Conservation (phyloP, 2,888 invertebrate genomes). For the Autographa gamma region DNA sequence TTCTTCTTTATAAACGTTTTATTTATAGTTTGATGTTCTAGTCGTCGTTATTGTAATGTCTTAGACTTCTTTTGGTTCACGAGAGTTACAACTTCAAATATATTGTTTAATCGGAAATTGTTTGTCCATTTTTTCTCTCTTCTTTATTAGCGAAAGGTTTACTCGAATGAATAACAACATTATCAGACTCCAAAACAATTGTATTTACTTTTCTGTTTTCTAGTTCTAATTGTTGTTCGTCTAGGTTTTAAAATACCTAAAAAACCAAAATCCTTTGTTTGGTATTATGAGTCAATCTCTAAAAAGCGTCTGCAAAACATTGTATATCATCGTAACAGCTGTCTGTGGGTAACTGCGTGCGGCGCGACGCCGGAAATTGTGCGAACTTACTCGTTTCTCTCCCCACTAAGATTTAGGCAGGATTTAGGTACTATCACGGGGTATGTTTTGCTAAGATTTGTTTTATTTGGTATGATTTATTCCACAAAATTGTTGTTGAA, state of each 20-base stretch:
- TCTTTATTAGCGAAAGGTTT: no score
- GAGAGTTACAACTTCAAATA: no score
- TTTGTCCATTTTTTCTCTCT: no score
- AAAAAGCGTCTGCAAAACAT: slow-evolving; percentile 1
- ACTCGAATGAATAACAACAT: no score
- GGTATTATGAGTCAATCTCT: neutral
- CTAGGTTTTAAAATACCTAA: neutral
- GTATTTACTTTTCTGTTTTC: no score
- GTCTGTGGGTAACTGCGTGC: neutral
- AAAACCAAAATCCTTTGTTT: neutral
- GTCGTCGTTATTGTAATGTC: neutral
- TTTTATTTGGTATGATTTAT: neutral
- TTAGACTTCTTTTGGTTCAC: neutral
- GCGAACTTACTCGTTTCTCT: neutral
- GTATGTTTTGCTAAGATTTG: neutral
- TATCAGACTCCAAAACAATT: neutral
- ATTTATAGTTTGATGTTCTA: slow-evolving; percentile 13
- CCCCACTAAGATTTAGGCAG: neutral
- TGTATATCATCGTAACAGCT: neutral
- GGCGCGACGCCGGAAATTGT: slow-evolving; percentile 3
- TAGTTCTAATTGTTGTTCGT: no score
- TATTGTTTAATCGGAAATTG: no score
- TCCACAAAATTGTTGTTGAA: neutral
- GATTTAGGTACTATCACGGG: no score
- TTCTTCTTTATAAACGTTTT: slow-evolving; percentile 9